phyloP scores from a whole-genome alignment of 1,140 invertebrate species.

The Neoseiulus cucumeris region DNA sequence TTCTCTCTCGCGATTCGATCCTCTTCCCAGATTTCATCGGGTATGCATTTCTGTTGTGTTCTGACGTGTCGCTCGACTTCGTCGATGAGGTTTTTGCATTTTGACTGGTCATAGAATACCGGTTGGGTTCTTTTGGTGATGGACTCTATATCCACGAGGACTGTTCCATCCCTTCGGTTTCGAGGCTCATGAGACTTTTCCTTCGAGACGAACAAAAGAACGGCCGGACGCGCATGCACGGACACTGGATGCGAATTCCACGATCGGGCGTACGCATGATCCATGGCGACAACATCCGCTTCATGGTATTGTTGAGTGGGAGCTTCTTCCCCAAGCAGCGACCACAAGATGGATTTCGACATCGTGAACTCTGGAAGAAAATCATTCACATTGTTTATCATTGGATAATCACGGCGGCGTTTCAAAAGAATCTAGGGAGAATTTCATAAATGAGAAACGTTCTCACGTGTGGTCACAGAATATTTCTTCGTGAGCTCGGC shows the following conservation, averaged over 20 bases:
- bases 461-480: too few relatives aligned
- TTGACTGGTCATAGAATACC: background rate
- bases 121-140: background rate
- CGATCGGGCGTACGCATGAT: conserved; percentile 46
- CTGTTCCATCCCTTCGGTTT: conserved; percentile 22
- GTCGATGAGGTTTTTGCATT: background rate
- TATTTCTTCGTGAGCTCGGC: too few relatives aligned
- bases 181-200: conserved; percentile 10
- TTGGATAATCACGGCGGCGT: too few relatives aligned
- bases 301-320: background rate
- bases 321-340: too few relatives aligned
- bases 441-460: too few relatives aligned
- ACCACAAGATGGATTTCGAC: too few relatives aligned
- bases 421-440: too few relatives aligned
- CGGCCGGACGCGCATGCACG: conserved; percentile 38
- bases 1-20: background rate
- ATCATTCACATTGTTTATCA: too few relatives aligned
- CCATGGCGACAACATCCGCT: conserved; percentile 24
- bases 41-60: conserved; percentile 9
- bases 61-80: background rate
- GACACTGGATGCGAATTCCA: conserved; percentile 47
- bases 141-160: conserved; percentile 33
- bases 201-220: conserved; percentile 27
- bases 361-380: too few relatives aligned
- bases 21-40: conserved; percentile 4